Conservation (phyloP, 2,797 vertebrate genomes). For the Anabas testudineus region DNA sequence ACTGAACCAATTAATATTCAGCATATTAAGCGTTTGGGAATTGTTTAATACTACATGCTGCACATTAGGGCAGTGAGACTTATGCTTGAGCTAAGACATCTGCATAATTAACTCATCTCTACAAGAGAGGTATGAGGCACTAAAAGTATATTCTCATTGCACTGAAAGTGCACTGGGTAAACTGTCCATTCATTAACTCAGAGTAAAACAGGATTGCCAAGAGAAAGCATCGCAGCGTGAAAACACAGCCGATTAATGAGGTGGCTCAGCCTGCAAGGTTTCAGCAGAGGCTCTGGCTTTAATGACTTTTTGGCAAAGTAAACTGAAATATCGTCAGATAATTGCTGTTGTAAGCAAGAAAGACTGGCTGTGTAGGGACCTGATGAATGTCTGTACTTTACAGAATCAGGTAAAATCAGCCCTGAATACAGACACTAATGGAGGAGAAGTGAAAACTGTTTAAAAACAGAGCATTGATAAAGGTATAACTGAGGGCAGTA, state of each 20-base stretch:
- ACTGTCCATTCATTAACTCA: slow-evolving; percentile 20
- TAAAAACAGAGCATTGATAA: not conserved
- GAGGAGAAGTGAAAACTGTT: not conserved
- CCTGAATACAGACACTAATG: slow-evolving; percentile 18
- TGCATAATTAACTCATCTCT: not conserved
- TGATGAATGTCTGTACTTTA: not conserved
- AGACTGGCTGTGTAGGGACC: no score
- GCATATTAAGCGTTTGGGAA: not conserved
- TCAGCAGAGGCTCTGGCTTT: slow-evolving; percentile 5
- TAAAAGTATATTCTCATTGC: not conserved
- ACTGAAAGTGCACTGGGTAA: slow-evolving; percentile 3
- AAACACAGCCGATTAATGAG: slow-evolving; percentile 36
- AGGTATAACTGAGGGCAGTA: not conserved
- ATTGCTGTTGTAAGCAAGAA: not conserved
- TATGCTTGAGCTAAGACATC: slow-evolving; percentile 5
- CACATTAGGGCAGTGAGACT: not conserved
- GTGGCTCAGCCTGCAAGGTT: slow-evolving; percentile 47
- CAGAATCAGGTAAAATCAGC: no score
- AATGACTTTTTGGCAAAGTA: not conserved
- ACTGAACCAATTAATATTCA: not conserved
- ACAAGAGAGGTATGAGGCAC: not conserved
- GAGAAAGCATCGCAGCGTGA: slow-evolving; percentile 11
- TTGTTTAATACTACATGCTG: not conserved
- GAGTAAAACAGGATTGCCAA: slow-evolving; percentile 45
- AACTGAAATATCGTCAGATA: not conserved